Percentiles rank a stretch among this genome's conserved stretches.
Evolutionary conservation across 2,797 vertebrate species (phyloP).

Genomic region (Pseudochirops corinnae): DNA sequence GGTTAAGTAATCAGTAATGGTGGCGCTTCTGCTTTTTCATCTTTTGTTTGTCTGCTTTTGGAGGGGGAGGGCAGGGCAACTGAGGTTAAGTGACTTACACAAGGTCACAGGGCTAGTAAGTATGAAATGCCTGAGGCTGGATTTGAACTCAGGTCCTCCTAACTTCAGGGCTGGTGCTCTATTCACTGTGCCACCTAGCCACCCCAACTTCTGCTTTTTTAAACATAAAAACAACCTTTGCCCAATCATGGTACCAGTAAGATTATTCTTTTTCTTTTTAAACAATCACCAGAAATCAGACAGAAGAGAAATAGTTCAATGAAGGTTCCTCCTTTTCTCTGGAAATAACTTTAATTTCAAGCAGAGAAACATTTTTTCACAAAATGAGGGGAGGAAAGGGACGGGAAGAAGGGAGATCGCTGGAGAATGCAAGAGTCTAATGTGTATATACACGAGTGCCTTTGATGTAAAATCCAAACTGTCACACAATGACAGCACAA

Average conservation of each 20-base stretch:
- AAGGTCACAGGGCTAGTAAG: no score
- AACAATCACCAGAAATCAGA: not conserved
- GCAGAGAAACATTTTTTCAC: not conserved
- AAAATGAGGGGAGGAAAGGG: not conserved
- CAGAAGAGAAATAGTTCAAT: not conserved
- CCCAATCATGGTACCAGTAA: not conserved
- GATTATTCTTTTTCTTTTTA: not conserved
- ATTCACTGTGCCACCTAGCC: no score
- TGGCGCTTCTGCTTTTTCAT: no score
- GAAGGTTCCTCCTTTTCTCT: not conserved
- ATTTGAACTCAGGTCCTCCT: no score
- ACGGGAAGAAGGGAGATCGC: not conserved
- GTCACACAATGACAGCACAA: conserved; percentile 47
- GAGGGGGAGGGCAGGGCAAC: no score
- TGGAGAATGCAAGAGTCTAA: not conserved
- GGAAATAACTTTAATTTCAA: not conserved
- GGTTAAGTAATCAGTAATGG: not conserved
- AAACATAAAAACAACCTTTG: not conserved
- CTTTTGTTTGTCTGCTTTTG: no score
- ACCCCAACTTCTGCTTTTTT: not conserved
- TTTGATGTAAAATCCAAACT: conserved; percentile 42
- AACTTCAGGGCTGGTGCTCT: no score
- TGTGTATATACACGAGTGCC: conserved; percentile 11
- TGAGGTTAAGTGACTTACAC: no score
- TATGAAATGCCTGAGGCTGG: no score